Conservation (phyloP, 2,888 invertebrate genomes). For the Pristionchus exspectatus region DNA sequence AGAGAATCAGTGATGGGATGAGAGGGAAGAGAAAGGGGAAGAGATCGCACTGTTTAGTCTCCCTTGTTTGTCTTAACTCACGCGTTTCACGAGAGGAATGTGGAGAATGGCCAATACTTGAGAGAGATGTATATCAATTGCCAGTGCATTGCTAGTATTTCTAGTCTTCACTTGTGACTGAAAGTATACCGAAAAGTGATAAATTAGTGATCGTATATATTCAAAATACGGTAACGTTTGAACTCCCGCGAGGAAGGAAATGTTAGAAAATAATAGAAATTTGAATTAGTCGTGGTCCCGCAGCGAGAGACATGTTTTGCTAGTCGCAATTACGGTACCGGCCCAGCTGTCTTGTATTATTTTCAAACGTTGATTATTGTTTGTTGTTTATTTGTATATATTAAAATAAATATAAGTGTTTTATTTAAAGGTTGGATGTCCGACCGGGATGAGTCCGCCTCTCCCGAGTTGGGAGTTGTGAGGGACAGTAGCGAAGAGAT, state of each 20-base stretch:
- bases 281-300: too few relatives aligned
- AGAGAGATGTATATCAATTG: neutral
- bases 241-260: neutral
- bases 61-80: constrained; percentile 33
- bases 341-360: neutral
- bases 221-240: neutral
- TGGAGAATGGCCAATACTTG: neutral
- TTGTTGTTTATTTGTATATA: neutral
- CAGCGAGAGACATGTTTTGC: too few relatives aligned
- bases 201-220: too few relatives aligned
- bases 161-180: neutral
- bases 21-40: neutral
- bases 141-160: neutral
- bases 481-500: neutral
- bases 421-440: neutral
- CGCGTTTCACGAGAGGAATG: neutral
- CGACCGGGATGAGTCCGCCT: neutral
- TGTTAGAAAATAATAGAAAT: too few relatives aligned
- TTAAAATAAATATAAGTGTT: neutral
- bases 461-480: constrained; percentile 31
- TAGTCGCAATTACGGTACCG: too few relatives aligned
- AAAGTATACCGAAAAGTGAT: neutral
- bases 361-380: neutral
- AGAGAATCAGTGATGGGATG: constrained; percentile 19
- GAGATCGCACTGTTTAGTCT: constrained; percentile 37